Percentiles rank a stretch among this genome's conserved stretches.
These are phyloP conservation scores for Clarias fuscus DNA, from an alignment of 2,797 vertebrate species.

Conservation along the genomic window DNA sequence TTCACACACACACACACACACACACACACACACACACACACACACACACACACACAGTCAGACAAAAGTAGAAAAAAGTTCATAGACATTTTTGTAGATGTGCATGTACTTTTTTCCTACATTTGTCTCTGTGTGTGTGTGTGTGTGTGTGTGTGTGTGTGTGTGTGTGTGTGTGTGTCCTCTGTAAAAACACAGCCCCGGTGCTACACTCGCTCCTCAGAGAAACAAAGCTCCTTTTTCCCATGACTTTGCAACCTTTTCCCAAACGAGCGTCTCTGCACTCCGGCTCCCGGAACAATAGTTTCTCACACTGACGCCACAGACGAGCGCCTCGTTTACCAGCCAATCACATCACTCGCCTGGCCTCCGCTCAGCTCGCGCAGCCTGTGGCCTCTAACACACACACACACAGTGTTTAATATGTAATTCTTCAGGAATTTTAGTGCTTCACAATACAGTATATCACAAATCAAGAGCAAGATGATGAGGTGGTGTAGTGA, in stretches of 20 bases:
- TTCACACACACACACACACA: neutral
- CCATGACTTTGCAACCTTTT: conserved; percentile 90
- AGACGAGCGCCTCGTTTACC: conserved; percentile 65
- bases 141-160: conserved; percentile 63
- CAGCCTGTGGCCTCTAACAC: neutral
- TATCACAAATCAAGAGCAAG: neutral
- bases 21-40: neutral
- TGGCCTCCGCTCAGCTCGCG: conserved; percentile 18
- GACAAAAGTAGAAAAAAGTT: neutral
- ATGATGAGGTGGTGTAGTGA: neutral
- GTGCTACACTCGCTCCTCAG: conserved; percentile 73
- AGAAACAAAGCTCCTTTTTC: conserved; percentile 79
- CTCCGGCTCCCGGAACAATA: conserved; percentile 77
- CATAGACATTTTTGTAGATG: conserved; percentile 18
- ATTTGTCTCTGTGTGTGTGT: conserved; percentile 35
- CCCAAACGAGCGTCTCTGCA: conserved; percentile 79
- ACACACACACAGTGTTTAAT: neutral
- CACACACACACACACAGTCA: no score
- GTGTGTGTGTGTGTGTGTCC: conserved; percentile 74
- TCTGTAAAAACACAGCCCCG: conserved; percentile 76
- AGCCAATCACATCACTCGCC: conserved; percentile 66
- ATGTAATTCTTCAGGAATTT: neutral
- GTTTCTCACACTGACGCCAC: conserved; percentile 77
- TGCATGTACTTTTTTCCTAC: neutral
- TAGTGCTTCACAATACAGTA: neutral